Evolutionary conservation across 2,888 invertebrate species (phyloP).

Genomic region (Malthinus flaveolus): DNA sequence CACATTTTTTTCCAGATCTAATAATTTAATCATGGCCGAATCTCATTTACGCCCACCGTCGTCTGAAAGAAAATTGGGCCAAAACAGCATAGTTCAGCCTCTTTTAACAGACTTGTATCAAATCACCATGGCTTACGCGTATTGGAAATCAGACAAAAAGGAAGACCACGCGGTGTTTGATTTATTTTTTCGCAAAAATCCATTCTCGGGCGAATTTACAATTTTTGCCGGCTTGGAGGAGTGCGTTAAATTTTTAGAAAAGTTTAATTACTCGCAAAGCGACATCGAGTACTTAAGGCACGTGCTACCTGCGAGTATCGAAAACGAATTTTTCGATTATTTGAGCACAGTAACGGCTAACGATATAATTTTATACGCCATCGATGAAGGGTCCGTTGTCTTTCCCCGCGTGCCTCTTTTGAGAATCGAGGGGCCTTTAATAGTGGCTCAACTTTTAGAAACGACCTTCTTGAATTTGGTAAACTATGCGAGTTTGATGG

Average conservation of each 20-base stretch:
- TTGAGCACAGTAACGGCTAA: conserved; percentile 79
- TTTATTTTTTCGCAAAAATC: conserved; percentile 96
- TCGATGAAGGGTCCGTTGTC: conserved; percentile 94
- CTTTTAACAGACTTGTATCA: conserved; percentile 94
- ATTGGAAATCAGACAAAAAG: conserved; percentile 95
- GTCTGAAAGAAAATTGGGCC: conserved; percentile 49
- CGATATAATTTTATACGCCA: conserved; percentile 84
- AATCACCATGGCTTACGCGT: conserved; percentile 99
- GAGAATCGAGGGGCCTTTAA: conserved; percentile 92
- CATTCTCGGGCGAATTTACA: conserved; percentile 97
- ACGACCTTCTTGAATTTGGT: conserved; percentile 94
- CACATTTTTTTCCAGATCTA: background rate
- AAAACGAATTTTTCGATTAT: conserved; percentile 88
- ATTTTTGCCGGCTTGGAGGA: conserved; percentile 98
- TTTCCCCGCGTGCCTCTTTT: conserved; percentile 91
- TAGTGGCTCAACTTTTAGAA: conserved; percentile 92
- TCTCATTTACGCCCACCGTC: background rate
- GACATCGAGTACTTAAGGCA: conserved; percentile 90
- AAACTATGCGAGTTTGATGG: conserved; percentile 96
- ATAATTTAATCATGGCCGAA: background rate
- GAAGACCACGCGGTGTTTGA: conserved; percentile 93
- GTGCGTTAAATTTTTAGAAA: conserved; percentile 87
- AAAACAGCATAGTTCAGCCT: conserved; percentile 87
- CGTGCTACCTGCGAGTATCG: conserved; percentile 81
- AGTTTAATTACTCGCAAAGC: conserved; percentile 89